phyloP scores from a whole-genome alignment of 1,140 invertebrate species.

The Brachionus paranguensis region DNA sequence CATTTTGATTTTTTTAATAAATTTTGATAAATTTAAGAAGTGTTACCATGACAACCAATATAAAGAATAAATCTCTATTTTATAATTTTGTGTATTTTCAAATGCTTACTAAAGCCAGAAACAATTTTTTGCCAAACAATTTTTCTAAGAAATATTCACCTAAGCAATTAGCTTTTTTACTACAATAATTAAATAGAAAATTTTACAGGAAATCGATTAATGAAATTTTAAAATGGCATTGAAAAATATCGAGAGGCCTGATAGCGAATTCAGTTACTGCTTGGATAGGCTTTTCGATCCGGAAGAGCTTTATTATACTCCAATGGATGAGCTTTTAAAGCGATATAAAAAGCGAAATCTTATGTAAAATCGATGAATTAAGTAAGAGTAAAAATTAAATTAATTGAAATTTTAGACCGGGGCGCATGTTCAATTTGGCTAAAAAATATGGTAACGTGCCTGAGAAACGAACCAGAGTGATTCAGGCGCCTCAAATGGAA shows the following conservation, averaged over 20 bases:
- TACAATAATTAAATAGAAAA: not conserved
- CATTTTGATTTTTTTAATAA: not conserved
- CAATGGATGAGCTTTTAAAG: constrained; percentile 24
- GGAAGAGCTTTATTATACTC: constrained; percentile 32
- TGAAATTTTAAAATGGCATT: not conserved
- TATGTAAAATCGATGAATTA: not conserved
- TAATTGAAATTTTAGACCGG: not conserved
- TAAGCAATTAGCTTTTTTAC: not conserved
- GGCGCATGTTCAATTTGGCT: constrained; percentile 7
- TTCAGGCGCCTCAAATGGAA: constrained; percentile 22
- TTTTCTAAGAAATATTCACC: not conserved
- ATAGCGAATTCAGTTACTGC: not conserved
- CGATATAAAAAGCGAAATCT: constrained; percentile 27
- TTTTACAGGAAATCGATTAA: not conserved
- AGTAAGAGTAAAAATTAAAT: not conserved
- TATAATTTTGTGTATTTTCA: constrained; percentile 2
- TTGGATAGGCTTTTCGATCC: constrained; percentile 30
- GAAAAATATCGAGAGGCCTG: not conserved
- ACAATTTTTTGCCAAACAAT: not conserved
- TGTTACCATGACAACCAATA: not conserved
- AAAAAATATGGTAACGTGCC: constrained; percentile 33
- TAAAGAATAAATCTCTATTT: not conserved
- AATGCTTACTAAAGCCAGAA: not conserved
- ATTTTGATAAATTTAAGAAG: not conserved
- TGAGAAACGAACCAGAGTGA: not conserved